Evolutionary conservation across 2,888 invertebrate genomes (phyloP).

Genomic region (Ophion slaviceki): DNA sequence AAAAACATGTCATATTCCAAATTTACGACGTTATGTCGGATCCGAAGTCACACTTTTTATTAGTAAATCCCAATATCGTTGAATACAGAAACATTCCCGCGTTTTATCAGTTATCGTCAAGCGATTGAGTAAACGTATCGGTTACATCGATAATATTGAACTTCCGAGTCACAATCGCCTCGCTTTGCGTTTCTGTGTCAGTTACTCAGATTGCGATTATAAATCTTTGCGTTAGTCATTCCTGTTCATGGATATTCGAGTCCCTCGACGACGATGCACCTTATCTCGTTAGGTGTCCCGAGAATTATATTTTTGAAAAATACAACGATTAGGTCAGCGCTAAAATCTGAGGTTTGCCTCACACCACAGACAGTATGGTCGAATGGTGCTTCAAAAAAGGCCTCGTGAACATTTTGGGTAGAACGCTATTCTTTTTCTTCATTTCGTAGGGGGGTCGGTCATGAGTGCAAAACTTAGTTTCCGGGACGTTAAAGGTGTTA

Average conservation of each 20-base stretch:
- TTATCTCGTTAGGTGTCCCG: background rate
- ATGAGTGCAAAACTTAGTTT: too few species aligned
- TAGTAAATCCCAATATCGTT: background rate
- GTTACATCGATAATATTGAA: slow-evolving; percentile 71
- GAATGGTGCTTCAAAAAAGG: too few species aligned
- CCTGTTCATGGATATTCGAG: slow-evolving; percentile 3
- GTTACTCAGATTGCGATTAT: slow-evolving; percentile 74
- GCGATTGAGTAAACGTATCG: slow-evolving; percentile 73
- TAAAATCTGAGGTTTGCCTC: background rate
- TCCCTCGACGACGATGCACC: background rate
- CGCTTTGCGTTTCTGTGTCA: slow-evolving; percentile 69
- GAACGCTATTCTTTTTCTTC: too few species aligned
- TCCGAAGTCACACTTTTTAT: background rate
- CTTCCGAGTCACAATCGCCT: slow-evolving; percentile 65
- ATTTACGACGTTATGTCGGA: background rate
- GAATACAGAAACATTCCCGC: background rate
- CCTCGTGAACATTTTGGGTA: too few species aligned
- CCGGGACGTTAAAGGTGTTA: too few species aligned
- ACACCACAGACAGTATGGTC: background rate
- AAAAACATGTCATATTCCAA: background rate
- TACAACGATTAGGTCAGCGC: background rate
- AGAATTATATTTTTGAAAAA: background rate
- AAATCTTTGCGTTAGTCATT: slow-evolving; percentile 75
- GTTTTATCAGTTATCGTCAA: slow-evolving; percentile 64
- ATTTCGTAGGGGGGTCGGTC: too few species aligned